Base-by-base conservation (phyloP, 2,888 invertebrate species). In the Phyllotreta cruciferae region DNA sequence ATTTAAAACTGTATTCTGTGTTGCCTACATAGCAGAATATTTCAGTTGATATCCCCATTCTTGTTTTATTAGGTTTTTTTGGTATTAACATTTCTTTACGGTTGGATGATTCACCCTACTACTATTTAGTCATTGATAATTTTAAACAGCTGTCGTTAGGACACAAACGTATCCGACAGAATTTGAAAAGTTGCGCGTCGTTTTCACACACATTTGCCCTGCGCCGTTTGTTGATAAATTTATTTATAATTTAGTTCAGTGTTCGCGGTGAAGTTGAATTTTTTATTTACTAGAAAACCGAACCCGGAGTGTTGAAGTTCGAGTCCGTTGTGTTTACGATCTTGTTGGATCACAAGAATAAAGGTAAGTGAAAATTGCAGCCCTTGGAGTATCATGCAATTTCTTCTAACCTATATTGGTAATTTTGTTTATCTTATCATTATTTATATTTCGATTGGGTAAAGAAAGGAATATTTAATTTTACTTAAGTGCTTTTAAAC, bases 181-280 rank as follows among this genome's bases (percentile, higher is more conserved):
- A 9, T 49, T 13, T 49, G 35, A 35, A 11, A 6, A 9, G 52
- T n/a, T 52, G 60, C 52, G 60, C 60, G 52, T 60, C 42, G 60
- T 60, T 42, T 41, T 60, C 35, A n/a, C 9, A 34, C 35, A 38
- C 34, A 60, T 9, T 35, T 53, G 60, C 11, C 52, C 38, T 53
- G 60, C 60, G 60, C 60, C 60, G 60, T 60, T 60, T 60, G 60
- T 60, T 60, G 58, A 49, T 58, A 58, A 24, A 24, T 24, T 24
- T 24, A 24, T 24, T 24, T 24, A 24, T 24, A 24, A 24, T 50
- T 13, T 10, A 39, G 37, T 58, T 44, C 11, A 44, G 36, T 4
- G 24, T 24, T 24, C 24, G 24, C 24, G 24, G 24, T 44, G 5
- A 14, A 58, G 36, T 35, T 36, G 10, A 37, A 39, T 60, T 60